Base-by-base conservation (phyloP, 2,797 vertebrate genomes). In the Hephaestus fuliginosus region DNA sequence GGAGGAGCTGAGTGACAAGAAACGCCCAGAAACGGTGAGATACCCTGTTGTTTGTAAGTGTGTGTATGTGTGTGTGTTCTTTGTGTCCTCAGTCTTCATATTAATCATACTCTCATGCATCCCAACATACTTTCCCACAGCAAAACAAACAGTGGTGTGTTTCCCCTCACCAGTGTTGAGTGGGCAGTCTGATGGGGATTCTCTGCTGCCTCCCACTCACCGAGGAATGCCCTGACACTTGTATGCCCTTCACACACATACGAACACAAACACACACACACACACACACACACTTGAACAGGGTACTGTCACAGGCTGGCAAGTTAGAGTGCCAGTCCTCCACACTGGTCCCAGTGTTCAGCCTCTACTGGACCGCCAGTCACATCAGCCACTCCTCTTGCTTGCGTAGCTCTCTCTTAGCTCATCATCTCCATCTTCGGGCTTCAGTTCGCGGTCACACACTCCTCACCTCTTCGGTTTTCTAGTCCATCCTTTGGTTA, bases 1-100 rank as follows among this genome's bases (percentile, higher is more conserved):
- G 74, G 96, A 95, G 3, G 98, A 99, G 92, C 96, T 99, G 92
- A 97, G 96, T 0, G 98, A 98, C 96, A 99, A 97, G 90, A 99
- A 99, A 86, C 96, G 98, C 0, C 98, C 98, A 0, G 98, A 99
- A 78, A 99, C 98, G 91, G 98, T 99, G 90, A 91, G 88, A 85
- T 2, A 20, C 17, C 20, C 56, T 1, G 1, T 1, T 66, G 43
- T 70, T 5, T 15, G 6, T 55, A 22, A 56, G n/a, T 64, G 22
- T 75, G 20, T 76, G 56, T 63, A 43, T 78, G 58, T 74, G 25
- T 74, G 33, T 62, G 36, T 65, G 17, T 61, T 62, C 4, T 52
- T 46, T 39, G 5, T 58, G 18, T 57, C 55, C 39, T 53, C 12
- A 25, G 28, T 77, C 80, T n/a, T 55, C 43, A 2, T 53, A 15